These are phyloP conservation scores for Flexamia atlantica DNA, from an alignment of 2,888 invertebrate genomes.

Conservation along the genomic window DNA sequence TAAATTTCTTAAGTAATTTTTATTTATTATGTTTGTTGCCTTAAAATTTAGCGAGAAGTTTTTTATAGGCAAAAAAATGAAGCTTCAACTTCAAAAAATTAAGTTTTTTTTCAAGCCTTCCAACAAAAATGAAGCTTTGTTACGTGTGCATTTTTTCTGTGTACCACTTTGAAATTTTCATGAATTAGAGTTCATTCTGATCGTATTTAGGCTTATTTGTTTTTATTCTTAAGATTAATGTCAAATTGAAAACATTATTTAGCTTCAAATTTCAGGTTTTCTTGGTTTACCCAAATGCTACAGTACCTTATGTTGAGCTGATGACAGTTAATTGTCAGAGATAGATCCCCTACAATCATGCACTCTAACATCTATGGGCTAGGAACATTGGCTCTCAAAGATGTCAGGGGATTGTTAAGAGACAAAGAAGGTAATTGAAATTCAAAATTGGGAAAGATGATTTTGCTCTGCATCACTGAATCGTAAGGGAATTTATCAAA, in stretches of 20 bases:
- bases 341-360: neutral
- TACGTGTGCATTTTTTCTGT: too few relatives aligned
- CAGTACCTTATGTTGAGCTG: neutral
- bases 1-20: too few relatives aligned
- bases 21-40: too few relatives aligned
- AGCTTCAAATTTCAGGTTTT: slow-evolving; percentile 1
- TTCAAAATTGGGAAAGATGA: neutral
- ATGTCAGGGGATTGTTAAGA: neutral
- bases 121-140: too few relatives aligned
- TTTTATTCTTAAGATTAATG: slow-evolving; percentile 1
- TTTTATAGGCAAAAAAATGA: too few relatives aligned
- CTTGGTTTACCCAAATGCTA: slow-evolving; percentile 4
- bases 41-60: too few relatives aligned
- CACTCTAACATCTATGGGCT: slow-evolving; percentile 14
- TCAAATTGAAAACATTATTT: neutral
- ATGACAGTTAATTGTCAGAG: neutral
- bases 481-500: neutral
- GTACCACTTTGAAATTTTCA: too few relatives aligned
- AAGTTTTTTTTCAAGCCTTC: too few relatives aligned
- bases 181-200: too few relatives aligned
- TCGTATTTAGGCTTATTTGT: too few relatives aligned
- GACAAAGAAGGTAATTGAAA: slow-evolving; percentile 24
- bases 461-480: neutral
- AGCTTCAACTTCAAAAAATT: too few relatives aligned
- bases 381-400: slow-evolving; percentile 12